Conservation (phyloP, 1,140 invertebrate genomes). For the Diachasma alloeum region DNA sequence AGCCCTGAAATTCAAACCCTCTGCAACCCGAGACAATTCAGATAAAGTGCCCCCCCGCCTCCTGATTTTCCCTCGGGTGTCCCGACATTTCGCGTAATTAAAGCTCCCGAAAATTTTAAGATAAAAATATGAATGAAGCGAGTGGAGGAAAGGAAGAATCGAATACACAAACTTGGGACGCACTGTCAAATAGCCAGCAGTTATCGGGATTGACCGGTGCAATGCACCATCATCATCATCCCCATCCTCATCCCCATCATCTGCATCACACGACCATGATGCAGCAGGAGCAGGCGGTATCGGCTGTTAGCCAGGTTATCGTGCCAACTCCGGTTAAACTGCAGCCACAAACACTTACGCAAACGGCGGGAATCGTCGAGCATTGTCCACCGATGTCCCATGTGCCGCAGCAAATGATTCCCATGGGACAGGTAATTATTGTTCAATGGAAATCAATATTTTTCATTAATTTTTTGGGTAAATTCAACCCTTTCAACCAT, state of each 20-base stretch:
- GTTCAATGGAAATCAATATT: not conserved
- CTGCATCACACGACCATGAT: slow-evolving; percentile 28
- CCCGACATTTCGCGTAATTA: too few relatives aligned
- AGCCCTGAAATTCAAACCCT: not conserved
- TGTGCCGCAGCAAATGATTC: slow-evolving; percentile 47
- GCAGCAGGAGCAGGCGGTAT: slow-evolving; percentile 49
- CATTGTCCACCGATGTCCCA: slow-evolving; percentile 53
- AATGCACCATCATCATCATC: slow-evolving; percentile 47
- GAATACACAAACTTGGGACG: slow-evolving; percentile 63
- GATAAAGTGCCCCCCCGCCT: not conserved
- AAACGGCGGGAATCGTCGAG: slow-evolving; percentile 48
- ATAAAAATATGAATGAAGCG: slow-evolving; percentile 63
- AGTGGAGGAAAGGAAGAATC: slow-evolving; percentile 63
- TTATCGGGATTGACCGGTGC: slow-evolving; percentile 48
- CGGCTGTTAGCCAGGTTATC: slow-evolving; percentile 60
- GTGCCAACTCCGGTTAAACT: slow-evolving; percentile 68
- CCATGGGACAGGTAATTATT: slow-evolving; percentile 63
- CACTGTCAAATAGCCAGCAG: slow-evolving; percentile 49
- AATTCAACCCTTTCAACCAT: not conserved
- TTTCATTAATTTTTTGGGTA: not conserved
- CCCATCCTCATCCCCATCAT: slow-evolving; percentile 44
- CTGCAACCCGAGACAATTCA: not conserved
- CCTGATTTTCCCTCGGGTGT: too few relatives aligned
- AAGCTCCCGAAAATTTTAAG: not conserved
- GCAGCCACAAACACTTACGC: slow-evolving; percentile 54